Evolutionary conservation across 2,113 vertebrate genomes (phyloP), one percentile per base, ranked within the genome.

Genomic region (Elachura formosa): DNA sequence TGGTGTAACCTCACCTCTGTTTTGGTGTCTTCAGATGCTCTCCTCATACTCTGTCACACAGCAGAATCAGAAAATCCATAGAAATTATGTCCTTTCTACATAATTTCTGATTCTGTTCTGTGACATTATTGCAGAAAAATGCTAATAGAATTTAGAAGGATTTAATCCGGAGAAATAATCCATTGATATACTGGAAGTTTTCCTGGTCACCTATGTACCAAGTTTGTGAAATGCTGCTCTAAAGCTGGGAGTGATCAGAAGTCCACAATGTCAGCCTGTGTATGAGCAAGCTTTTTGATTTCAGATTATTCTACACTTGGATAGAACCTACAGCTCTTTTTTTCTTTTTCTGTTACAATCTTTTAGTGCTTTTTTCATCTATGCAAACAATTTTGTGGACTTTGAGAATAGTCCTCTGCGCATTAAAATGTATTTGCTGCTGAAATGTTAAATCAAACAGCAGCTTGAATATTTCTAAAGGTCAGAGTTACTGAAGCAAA

Each of bases 371-470:
- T 95, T 36, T 84, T 76, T 87, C 46, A 36, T 63, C 78, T 91
- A 71, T 72, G 63, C 78, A 93, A 96, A 80, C 71, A 78, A 43
- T 71, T 92, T 74, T 79, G 56, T 97, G 97, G 97, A 96, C 97
- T 97, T 97, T 96, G 68, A 94, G 72, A 80, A 75, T 19, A 67
- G 66, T 94, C 94, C 76, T 88, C 49, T 86, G 91, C 52, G 91
- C 52, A 82, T 95, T 90, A 91, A 82, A 94, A 96, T 77, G 41
- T 94, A 68, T 96, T 97, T 96, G 79, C 92, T 87, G 55, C 51
- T 93, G 87, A 94, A 96, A 94, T 91, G 66, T 95, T 96, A 95
- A 96, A 94, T 67, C 68, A 83, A 91, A 89, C 68, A 74, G 67
- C n/a, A 83, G 51, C 66, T 38, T 76, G 89, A 94, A 83, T 96